Base-by-base conservation (phyloP, 2,113 vertebrate genomes). In the Thunnus thynnus region DNA sequence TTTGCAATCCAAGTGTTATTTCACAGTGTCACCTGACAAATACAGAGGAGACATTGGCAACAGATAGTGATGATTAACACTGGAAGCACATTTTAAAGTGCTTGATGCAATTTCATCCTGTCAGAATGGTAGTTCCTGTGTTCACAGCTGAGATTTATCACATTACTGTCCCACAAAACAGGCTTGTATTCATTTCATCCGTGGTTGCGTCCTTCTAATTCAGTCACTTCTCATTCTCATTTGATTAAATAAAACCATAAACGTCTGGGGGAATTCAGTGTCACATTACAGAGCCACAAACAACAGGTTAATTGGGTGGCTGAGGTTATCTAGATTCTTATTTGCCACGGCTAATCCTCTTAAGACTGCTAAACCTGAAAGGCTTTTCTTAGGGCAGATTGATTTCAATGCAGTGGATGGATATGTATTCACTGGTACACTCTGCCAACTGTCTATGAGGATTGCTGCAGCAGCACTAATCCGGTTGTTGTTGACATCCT, bases 401-500 rank as follows among this genome's bases (percentile, higher is more conserved):
- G 85, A 83, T 88, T 71, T 81, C 78, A 80, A 27, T 68, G 68
- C 83, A 86, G 78, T 48, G 41, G 79, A 80, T 78, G 72, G 79
- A 87, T 61, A 85, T 86, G 55, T 75, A 56, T 78, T 62, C 54
- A 55, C 46, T 16, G 68, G 20, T 56, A 63, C 48, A 51, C 50
- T 78, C 65, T 69, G 80, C 51, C 75, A 44, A 30, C 77, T 69
- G 77, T 52, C 36, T 57, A 7, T 55, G 63, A 80, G 68, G 27
- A 48, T 68, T 76, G 60, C 55, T 57, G 80, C 78, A 64, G 83
- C 82, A 60, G 80, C 75, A 88, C 65, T 92, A 91, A 93, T 92
- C 92, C 84, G 17, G 85, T 78, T 93, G 87, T 89, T 92, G 86
- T 93, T 90, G 89, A 86, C 89, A 88, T 85, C 70, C 72, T 81